Evolutionary conservation across 2,888 invertebrate species (phyloP).

Genomic region (Cancer borealis): DNA sequence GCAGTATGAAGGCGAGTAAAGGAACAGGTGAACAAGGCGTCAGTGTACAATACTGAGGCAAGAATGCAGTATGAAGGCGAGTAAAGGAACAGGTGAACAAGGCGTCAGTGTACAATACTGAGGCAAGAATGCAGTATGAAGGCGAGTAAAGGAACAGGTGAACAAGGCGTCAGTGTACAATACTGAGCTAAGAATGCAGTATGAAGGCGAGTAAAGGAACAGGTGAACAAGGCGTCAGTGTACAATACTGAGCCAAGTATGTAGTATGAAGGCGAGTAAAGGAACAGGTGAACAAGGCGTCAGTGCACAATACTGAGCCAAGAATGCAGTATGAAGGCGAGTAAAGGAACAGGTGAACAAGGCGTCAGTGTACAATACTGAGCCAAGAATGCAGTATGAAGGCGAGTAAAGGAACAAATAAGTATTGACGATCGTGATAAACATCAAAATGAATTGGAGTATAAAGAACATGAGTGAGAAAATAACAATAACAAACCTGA

Average conservation of each 20-base stretch:
- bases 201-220: not conserved
- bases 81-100: not conserved
- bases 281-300: not conserved
- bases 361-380: not conserved
- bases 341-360: not conserved
- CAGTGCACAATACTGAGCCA: not conserved
- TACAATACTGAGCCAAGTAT: not conserved
- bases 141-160: not conserved
- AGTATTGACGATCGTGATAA: not conserved
- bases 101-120: not conserved
- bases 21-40: not conserved
- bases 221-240: not conserved
- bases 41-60: not conserved
- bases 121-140: not conserved
- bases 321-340: not conserved
- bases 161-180: not conserved
- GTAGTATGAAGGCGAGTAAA: not conserved
- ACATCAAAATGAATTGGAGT: not conserved
- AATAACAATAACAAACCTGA: not conserved
- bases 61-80: not conserved
- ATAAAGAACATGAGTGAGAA: not conserved
- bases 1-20: not conserved
- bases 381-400: not conserved
- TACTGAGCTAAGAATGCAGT: not conserved
- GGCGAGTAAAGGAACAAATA: not conserved